Conservation (phyloP, 2,797 vertebrate species). For the Borostomias antarcticus region DNA sequence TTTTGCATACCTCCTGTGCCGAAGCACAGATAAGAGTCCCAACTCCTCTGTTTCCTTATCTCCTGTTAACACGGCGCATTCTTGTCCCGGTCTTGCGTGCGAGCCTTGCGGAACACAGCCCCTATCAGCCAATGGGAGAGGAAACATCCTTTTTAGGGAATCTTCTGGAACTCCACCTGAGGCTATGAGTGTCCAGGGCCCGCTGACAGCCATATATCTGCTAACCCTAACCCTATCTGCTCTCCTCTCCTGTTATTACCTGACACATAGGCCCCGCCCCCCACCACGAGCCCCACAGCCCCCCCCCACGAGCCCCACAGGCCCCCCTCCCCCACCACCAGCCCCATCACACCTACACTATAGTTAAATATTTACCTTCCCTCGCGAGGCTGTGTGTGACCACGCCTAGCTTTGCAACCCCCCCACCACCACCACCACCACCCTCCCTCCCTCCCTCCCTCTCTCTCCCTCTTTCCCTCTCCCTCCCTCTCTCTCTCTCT, state of each 20-base stretch:
- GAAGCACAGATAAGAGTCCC: background rate
- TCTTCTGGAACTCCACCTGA: background rate
- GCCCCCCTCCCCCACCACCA: background rate
- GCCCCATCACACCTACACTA: constrained; percentile 30
- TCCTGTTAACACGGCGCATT: no score
- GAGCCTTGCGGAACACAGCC: no score
- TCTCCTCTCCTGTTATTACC: constrained; percentile 29
- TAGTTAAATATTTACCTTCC: constrained; percentile 59
- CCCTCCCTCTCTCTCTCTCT: background rate
- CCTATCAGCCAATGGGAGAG: background rate
- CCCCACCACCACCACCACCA: background rate
- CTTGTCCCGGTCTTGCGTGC: no score
- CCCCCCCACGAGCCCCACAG: background rate
- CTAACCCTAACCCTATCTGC: no score
- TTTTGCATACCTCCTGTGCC: background rate
- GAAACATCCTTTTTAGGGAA: background rate
- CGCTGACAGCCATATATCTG: constrained; percentile 30
- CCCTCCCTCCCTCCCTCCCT: background rate
- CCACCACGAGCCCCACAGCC: background rate
- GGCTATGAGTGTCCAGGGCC: no score
- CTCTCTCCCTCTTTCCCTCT: background rate
- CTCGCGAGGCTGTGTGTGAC: constrained; percentile 22
- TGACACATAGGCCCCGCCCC: constrained; percentile 8
- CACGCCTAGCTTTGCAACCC: constrained; percentile 6
- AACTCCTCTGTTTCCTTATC: no score